Conservation (phyloP, 2,113 vertebrate genomes). For the Galbula dea region DNA sequence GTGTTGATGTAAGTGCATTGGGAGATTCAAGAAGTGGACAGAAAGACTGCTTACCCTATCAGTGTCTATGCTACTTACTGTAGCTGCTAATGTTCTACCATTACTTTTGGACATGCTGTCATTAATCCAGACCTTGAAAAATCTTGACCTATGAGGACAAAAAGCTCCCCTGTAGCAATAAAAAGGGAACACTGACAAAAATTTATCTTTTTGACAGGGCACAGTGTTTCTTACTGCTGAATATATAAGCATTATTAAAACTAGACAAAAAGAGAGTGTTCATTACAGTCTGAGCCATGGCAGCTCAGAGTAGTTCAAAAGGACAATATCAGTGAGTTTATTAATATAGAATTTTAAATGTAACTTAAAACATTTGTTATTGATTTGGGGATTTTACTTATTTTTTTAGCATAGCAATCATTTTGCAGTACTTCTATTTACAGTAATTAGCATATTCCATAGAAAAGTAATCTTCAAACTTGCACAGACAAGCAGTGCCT, state of each 20-base stretch:
- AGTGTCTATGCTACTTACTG: neutral
- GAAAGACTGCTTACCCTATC: neutral
- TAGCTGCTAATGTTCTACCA: neutral
- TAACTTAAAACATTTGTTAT: neutral
- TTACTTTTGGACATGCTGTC: neutral
- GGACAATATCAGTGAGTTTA: neutral
- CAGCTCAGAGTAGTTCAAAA: neutral
- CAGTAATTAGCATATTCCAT: neutral
- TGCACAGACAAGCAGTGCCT: neutral
- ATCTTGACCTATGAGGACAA: neutral
- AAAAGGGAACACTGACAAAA: neutral
- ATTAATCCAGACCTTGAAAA: neutral
- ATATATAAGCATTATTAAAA: neutral
- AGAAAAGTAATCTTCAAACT: neutral
- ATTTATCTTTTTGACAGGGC: neutral
- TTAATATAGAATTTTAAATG: neutral
- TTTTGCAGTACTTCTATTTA: neutral
- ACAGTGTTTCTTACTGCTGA: neutral
- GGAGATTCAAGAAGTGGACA: neutral
- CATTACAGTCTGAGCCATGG: neutral
- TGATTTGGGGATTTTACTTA: neutral
- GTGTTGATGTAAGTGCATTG: neutral
- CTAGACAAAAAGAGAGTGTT: neutral
- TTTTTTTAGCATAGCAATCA: neutral
- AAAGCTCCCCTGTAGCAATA: neutral